Evolutionary conservation across 2,113 vertebrate species (phyloP), one percentile per base, ranked within the genome.

Genomic region (Aptenodytes patagonicus): DNA sequence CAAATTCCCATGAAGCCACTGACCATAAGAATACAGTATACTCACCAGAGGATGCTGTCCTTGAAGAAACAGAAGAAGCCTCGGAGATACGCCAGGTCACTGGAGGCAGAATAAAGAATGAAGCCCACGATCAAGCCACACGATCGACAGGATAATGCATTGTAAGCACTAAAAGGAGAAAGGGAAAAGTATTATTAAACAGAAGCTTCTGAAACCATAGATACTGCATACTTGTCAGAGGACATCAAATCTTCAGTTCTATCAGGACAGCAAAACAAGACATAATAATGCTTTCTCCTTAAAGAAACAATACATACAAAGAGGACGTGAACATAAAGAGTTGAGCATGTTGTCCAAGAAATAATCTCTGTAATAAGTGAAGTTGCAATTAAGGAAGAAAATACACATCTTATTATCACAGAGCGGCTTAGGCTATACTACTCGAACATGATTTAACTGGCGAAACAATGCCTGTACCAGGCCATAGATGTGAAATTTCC

Each of bases 41-140:
- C 98, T 98, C 88, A 99, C 99, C 99, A 99, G 18, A 96, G 71
- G 78, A 99, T 98, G 65, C 94, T 98, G 46, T 98, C 91, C 98
- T 98, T 99, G 89, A 97, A 95, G 85, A 99, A 98, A 88, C 98
- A 99, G 94, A 99, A 99, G 66, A 98, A 79, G 87, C 97, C 98
- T 92, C 99, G 98, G 40, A 99, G 94, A n/a, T 38, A 21, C 0
- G 98, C 98, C 89, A 99, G 60, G n/a, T 94, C 57, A 14, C 96
- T 78, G n/a, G 98, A 92, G 9, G 98, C 92, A 6, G 99, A 98
- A 47, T 98, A 95, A 34, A 99, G 97, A 32, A 98, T 95, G 73
- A 98, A 97, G 31, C 99, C 99, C 87, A 99, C 85, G 0, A 38
- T 11, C 14, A 47, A 78, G 34, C 70, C 61, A 92, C 99, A 99